These are phyloP conservation scores for Poecilobothrus nobilitatus DNA, from an alignment of 2,888 invertebrate genomes.

Conservation along the genomic window DNA sequence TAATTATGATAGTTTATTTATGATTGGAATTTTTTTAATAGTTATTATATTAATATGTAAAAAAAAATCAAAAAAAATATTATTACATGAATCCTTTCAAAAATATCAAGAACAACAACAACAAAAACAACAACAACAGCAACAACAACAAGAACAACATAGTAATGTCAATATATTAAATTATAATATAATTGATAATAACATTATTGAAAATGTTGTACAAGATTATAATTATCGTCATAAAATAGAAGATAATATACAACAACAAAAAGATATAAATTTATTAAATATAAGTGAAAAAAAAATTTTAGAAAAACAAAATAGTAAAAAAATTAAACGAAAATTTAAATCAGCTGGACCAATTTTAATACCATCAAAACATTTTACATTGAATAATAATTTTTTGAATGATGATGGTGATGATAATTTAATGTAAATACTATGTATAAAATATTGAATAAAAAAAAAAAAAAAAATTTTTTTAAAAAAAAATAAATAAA, in stretches of 20 bases:
- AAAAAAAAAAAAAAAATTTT: not conserved
- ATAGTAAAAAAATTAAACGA: not conserved
- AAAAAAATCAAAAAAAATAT: not conserved
- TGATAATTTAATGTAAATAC: not conserved
- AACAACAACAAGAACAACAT: too few relatives aligned
- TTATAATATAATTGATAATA: not conserved
- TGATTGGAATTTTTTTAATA: not conserved
- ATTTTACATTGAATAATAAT: not conserved
- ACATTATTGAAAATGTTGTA: constrained; percentile 1
- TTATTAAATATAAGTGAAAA: not conserved
- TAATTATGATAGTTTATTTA: not conserved
- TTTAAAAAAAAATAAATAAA: not conserved
- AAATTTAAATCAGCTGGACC: constrained; percentile 9
- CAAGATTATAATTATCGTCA: not conserved
- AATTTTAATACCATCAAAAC: constrained; percentile 7
- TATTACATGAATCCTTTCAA: too few relatives aligned
- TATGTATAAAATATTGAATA: not conserved
- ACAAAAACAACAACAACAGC: too few relatives aligned
- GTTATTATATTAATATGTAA: not conserved
- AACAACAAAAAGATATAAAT: not conserved
- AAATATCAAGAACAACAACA: too few relatives aligned
- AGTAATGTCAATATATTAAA: not conserved
- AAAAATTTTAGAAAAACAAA: not conserved
- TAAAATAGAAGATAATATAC: not conserved
- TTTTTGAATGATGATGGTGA: not conserved